Base-by-base conservation (phyloP, 2,888 invertebrate genomes). In the Rhamphomyia laevipes region DNA sequence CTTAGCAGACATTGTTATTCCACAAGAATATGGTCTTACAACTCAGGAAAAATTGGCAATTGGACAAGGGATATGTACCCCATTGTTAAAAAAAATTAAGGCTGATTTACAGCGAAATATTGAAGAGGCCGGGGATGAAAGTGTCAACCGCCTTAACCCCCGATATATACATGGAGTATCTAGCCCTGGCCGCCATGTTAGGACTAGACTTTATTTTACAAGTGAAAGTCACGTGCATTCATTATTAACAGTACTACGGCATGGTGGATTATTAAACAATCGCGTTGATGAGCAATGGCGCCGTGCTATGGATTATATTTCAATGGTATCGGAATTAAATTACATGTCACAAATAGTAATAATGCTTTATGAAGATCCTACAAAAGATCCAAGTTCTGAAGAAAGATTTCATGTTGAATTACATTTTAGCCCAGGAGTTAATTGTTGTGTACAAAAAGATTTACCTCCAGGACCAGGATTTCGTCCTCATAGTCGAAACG, bases 161-260 rank as follows among this genome's bases (percentile, higher is more conserved):
- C 84, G 91, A 78, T 97, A 96, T 73, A 94, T 94, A 18, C 93
- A 94, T 70, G 97, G 97, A 40, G 97, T 99, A 54, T 92, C 95
- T 38, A 94, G 95, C 62, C 99, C 99, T 23, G 94, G 96, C 43
- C 78, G 99, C 41, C 97, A 99, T 74, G 99, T 99, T 23, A 80
- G 97, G 55, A 99, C 97, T 9, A 80, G 99, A n/a, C 77, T 99
- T 40, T 99, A 99, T 74, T 99, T 99, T 71, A 99, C 99, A 3
- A 96, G 95, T 68, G 99, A 99, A 75, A 94, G 94, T 66, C 99
- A 99, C 73, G 93, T 99, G 54, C 99, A 99, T 73, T 97, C 96
- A 11, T 73, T 99, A 54, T 80, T 99, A 55, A 97, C 96, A 4
- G 90, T 97, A 51, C 77, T 99, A 46, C 78, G 96, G 55, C 93